Conservation (phyloP, 2,797 vertebrate species). For the Neopelma chrysocephalum region DNA sequence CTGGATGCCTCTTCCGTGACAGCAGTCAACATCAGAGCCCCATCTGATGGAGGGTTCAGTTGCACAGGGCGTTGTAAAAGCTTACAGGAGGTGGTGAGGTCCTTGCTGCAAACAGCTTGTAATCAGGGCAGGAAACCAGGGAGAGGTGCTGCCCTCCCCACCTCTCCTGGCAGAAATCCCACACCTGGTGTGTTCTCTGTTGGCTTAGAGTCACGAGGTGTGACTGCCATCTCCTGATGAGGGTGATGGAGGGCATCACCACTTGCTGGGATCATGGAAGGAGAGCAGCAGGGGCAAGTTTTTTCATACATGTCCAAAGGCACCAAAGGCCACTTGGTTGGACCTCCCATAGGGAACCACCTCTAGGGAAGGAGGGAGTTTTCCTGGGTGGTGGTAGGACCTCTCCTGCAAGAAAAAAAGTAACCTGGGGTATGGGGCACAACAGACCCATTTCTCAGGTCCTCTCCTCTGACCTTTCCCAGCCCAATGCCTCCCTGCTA, state of each 20-base stretch:
- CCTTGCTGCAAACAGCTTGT: background rate
- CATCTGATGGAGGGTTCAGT: background rate
- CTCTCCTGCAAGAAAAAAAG: background rate
- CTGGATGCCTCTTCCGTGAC: background rate
- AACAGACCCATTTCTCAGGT: background rate
- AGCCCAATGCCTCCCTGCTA: background rate
- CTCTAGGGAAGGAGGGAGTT: background rate
- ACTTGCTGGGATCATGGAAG: background rate
- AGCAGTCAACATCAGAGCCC: background rate
- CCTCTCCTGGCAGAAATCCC: background rate
- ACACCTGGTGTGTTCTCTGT: fast-evolving
- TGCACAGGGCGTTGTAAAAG: background rate
- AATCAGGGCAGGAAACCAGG: background rate
- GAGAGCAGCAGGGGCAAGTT: background rate
- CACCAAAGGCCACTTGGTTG: background rate
- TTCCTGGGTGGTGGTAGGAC: background rate
- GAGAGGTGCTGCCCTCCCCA: background rate
- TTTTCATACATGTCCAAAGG: background rate
- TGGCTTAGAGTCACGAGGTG: background rate
- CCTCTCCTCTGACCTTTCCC: background rate
- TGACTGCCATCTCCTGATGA: background rate
- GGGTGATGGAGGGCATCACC: background rate
- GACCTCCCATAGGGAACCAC: background rate
- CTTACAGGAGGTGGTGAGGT: background rate
- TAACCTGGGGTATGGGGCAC: background rate